These are phyloP conservation scores for Orientallactaga sibirica DNA, from an alignment of 2,797 vertebrate genomes.

Conservation along the genomic window DNA sequence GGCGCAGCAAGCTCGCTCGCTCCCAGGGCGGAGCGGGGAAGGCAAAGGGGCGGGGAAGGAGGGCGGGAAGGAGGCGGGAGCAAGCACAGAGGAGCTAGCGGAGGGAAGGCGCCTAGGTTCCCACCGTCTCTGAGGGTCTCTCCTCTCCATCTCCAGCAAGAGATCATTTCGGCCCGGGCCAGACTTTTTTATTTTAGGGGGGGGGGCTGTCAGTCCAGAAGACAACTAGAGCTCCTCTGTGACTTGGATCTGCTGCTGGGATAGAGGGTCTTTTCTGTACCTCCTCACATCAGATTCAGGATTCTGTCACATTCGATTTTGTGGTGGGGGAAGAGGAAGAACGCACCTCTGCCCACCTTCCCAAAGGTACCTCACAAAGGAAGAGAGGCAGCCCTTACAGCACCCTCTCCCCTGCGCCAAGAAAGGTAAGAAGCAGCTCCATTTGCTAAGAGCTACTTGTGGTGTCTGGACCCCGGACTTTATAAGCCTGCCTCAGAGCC, in stretches of 20 bases:
- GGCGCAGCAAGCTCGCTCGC: conserved; percentile 62
- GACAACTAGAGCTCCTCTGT: neutral
- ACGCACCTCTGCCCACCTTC: no score
- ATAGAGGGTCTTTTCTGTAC: neutral
- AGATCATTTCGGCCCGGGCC: neutral
- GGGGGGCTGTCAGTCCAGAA: neutral
- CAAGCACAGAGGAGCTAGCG: conserved; percentile 9
- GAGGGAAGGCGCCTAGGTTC: conserved; percentile 12
- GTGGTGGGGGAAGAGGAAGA: no score
- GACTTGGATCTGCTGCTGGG: neutral
- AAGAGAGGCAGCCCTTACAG: neutral
- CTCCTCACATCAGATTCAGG: neutral
- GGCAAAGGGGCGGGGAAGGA: conserved; percentile 56
- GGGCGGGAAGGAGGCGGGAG: conserved; percentile 66
- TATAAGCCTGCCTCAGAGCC: neutral
- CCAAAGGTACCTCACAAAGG: neutral
- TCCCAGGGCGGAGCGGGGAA: conserved; percentile 50
- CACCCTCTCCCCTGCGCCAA: conserved; percentile 15
- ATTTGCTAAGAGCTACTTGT: no score
- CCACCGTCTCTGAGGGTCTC: neutral
- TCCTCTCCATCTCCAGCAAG: neutral
- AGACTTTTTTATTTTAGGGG: neutral
- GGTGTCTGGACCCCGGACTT: neutral
- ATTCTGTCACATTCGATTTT: no score
- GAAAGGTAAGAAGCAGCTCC: neutral